phyloP scores from a whole-genome alignment of 2,797 vertebrate species.

The Menidia menidia region DNA sequence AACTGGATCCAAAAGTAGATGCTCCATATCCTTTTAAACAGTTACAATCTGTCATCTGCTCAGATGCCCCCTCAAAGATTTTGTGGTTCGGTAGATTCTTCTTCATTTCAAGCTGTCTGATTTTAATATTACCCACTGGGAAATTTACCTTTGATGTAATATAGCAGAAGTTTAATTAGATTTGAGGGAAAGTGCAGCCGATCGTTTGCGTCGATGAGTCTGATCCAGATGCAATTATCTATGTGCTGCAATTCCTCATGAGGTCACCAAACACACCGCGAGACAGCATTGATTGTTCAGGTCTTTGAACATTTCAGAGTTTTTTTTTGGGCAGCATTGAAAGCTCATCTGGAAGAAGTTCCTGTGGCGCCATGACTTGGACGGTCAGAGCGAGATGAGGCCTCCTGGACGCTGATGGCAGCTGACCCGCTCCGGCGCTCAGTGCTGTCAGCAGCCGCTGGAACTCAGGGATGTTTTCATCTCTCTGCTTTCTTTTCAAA shows the following conservation, averaged over 20 bases:
- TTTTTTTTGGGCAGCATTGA: too few species aligned
- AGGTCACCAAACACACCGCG: constrained; percentile 27
- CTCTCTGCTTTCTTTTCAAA: too few species aligned
- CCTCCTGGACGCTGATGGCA: too few species aligned
- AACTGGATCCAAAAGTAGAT: background rate
- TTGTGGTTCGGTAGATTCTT: constrained; percentile 18
- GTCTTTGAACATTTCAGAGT: too few species aligned
- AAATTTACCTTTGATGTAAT: constrained; percentile 28
- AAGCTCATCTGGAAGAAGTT: too few species aligned
- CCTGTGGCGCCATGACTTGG: too few species aligned
- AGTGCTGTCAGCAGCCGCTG: too few species aligned
- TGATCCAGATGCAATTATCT: background rate
- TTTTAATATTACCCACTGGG: constrained; percentile 15
- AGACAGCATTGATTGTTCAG: constrained; percentile 23
- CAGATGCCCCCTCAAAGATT: constrained; percentile 8
- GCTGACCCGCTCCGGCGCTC: too few species aligned
- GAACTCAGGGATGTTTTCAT: too few species aligned
- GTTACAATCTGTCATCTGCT: constrained; percentile 1
- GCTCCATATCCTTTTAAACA: background rate
- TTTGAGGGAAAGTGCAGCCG: constrained; percentile 3
- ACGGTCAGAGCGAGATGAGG: too few species aligned
- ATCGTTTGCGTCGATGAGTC: constrained; percentile 13
- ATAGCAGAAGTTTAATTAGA: constrained; percentile 39
- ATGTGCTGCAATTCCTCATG: background rate
- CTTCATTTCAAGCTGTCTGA: constrained; percentile 18